phyloP scores from a whole-genome alignment of 2,888 invertebrate species.

The Spodoptera exigua region DNA sequence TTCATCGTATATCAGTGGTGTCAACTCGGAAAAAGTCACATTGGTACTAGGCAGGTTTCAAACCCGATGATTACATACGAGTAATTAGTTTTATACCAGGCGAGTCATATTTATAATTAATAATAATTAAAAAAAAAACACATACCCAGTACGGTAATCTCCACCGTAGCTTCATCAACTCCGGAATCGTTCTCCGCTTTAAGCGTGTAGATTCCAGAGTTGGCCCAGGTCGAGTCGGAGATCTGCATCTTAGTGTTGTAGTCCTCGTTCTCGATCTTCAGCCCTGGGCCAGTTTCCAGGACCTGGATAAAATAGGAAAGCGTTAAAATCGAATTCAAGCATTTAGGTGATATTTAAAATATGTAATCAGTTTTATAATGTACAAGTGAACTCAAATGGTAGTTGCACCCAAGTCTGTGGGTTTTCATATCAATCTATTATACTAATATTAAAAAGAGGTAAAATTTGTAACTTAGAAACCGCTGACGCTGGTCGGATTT shows the following conservation, averaged over 20 bases:
- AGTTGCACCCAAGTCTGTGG: too few species aligned
- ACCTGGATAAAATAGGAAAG: conserved; percentile 73
- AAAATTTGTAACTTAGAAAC: too few species aligned
- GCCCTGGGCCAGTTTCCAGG: conserved; percentile 91
- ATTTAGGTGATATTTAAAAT: not conserved
- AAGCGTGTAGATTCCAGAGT: conserved; percentile 97
- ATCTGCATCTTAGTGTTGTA: conserved; percentile 96
- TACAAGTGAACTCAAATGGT: too few species aligned
- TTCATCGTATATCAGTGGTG: too few species aligned
- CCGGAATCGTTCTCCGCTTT: conserved; percentile 98
- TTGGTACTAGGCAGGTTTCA: too few species aligned
- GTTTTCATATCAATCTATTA: too few species aligned
- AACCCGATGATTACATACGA: too few species aligned
- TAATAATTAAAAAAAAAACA: conserved; percentile 8
- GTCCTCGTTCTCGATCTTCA: conserved; percentile 96
- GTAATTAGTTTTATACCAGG: not conserved
- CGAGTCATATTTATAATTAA: not conserved
- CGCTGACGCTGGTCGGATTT: too few species aligned
- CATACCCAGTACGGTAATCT: conserved; percentile 94
- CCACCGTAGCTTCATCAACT: conserved; percentile 97
- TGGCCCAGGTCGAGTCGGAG: conserved; percentile 94
- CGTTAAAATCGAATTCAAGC: not conserved
- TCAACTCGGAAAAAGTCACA: too few species aligned
- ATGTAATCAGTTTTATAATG: too few species aligned
- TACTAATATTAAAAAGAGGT: too few species aligned